A percentile compares a stretch with the other conserved stretches of the same genome.
Evolutionary conservation across 2,113 vertebrate species (phyloP).

Genomic region (Myocastor coypus): DNA sequence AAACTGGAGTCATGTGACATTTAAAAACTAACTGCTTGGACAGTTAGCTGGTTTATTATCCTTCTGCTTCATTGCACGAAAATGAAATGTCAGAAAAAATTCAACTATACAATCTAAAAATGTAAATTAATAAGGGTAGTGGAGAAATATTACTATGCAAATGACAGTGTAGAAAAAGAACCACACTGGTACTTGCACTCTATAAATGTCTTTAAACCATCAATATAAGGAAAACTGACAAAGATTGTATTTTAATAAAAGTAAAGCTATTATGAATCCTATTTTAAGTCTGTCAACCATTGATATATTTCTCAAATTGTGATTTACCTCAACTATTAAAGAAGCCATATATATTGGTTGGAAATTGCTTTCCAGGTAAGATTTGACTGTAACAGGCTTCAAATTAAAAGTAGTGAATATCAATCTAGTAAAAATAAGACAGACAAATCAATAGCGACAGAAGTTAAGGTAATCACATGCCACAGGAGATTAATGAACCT

Average conservation of each 20-base stretch:
- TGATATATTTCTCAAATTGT: not conserved
- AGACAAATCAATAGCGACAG: conserved; percentile 33
- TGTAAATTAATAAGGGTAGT: not conserved
- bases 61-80: not conserved
- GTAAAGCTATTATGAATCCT: not conserved
- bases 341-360: not conserved
- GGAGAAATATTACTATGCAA: not conserved
- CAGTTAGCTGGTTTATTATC: not conserved
- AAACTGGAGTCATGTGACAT: not conserved
- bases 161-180: not conserved
- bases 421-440: conserved; percentile 50
- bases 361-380: conserved; percentile 5
- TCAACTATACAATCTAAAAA: not conserved
- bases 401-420: conserved; percentile 57
- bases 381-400: not conserved
- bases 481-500: conserved; percentile 40
- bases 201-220: not conserved
- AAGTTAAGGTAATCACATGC: conserved; percentile 35
- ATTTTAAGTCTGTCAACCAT: not conserved
- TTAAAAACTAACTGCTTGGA: not conserved
- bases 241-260: not conserved
- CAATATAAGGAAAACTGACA: not conserved
- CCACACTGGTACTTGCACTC: not conserved
- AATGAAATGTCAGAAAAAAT: not conserved
- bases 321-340: not conserved